Evolutionary conservation across 2,888 invertebrate genomes (phyloP).

Genomic region (Amblyjoppa proteus): DNA sequence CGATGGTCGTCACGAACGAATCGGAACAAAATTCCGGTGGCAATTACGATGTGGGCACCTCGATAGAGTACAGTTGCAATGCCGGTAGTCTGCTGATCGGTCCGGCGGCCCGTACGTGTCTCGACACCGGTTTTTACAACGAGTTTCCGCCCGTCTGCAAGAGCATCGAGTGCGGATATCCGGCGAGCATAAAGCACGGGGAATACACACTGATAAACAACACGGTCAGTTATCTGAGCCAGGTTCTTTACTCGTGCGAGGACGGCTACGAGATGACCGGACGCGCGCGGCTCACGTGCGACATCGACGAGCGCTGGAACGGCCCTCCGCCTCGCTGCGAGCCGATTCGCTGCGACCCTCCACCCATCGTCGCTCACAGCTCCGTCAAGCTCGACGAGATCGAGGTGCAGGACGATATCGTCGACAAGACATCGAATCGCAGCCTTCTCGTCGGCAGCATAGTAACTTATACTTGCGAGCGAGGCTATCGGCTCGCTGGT

Average conservation of each 20-base stretch:
- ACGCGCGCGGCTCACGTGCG: conserved; percentile 93
- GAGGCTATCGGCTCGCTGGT: conserved; percentile 90
- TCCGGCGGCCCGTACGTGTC: conserved; percentile 92
- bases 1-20: conserved; percentile 87
- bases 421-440: conserved; percentile 76
- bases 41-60: conserved; percentile 90
- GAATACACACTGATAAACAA: conserved; percentile 92
- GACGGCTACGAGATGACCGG: conserved; percentile 95
- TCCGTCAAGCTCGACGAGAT: conserved; percentile 79
- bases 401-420: conserved; percentile 71
- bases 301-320: conserved; percentile 97
- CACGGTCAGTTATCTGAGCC: conserved; percentile 94
- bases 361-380: conserved; percentile 78
- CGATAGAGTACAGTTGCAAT: conserved; percentile 94
- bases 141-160: conserved; percentile 97
- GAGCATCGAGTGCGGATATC: conserved; percentile 96
- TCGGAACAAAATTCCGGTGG: conserved; percentile 87
- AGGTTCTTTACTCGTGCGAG: conserved; percentile 93
- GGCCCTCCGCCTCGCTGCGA: conserved; percentile 96
- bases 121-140: conserved; percentile 96
- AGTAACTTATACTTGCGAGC: conserved; percentile 91
- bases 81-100: conserved; percentile 95
- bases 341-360: conserved; percentile 82
- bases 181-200: conserved; percentile 94
- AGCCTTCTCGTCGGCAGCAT: conserved; percentile 88